Conservation (phyloP, 2,888 invertebrate genomes). For the Baronia brevicornis region DNA sequence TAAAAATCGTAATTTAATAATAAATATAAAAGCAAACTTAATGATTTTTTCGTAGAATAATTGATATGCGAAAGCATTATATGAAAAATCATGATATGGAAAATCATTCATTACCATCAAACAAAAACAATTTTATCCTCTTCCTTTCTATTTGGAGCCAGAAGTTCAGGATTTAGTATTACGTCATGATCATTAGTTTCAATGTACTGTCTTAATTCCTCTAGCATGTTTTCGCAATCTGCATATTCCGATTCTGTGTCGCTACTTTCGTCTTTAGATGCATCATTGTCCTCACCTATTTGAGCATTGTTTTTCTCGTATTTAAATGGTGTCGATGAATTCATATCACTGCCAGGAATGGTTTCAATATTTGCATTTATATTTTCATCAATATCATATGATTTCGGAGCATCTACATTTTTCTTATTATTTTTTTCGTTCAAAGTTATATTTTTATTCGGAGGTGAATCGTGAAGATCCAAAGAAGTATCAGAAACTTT, state of each 20-base stretch:
- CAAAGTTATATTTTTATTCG: too few relatives aligned
- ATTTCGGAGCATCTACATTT: conserved; percentile 23
- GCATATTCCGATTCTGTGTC: conserved; percentile 22
- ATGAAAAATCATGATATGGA: too few relatives aligned
- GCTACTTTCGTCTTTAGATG: conserved; percentile 16
- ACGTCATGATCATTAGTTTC: conserved; percentile 33
- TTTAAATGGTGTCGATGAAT: conserved; percentile 15
- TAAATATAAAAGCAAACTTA: conserved; percentile 7
- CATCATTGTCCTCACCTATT: conserved; percentile 14
- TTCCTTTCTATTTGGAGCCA: conserved; percentile 48
- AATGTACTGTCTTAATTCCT: conserved; percentile 62
- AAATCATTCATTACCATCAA: too few relatives aligned
- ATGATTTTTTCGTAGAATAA: too few relatives aligned
- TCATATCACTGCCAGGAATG: conserved; percentile 1
- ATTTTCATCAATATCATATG: not conserved
- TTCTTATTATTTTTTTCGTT: conserved; percentile 26
- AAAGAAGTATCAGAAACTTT: conserved; percentile 54
- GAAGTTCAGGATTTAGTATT: conserved; percentile 35
- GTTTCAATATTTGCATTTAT: too few relatives aligned
- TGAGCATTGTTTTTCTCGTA: conserved; percentile 18
- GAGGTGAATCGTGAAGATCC: conserved; percentile 57
- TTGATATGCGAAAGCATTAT: too few relatives aligned
- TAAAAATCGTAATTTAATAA: conserved; percentile 1
- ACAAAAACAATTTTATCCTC: conserved; percentile 52
- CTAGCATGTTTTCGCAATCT: conserved; percentile 47